These are phyloP conservation scores for Rambutsinella grinnellia DNA, from an alignment of 2,888 invertebrate genomes.

Conservation along the genomic window DNA sequence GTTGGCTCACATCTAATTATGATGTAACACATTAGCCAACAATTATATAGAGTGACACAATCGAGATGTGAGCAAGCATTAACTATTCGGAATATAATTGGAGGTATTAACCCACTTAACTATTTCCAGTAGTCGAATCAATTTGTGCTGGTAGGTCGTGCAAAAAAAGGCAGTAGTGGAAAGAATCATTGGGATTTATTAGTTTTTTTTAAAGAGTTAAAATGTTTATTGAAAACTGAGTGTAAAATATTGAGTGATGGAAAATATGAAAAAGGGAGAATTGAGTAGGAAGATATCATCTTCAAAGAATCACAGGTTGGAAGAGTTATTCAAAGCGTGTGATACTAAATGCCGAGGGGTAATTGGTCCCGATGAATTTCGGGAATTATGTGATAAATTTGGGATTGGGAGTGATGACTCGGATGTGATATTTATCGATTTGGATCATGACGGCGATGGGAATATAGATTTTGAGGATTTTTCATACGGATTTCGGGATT, in stretches of 20 bases:
- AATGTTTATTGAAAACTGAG: not conserved
- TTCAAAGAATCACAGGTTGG: constrained; percentile 64
- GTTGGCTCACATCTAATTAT: too few relatives aligned
- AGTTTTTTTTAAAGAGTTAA: not conserved
- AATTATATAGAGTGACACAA: too few relatives aligned
- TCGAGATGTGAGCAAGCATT: too few relatives aligned
- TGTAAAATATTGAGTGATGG: too few relatives aligned
- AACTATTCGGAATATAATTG: too few relatives aligned
- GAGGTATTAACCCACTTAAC: too few relatives aligned
- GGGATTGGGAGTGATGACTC: constrained; percentile 70
- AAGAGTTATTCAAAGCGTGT: constrained; percentile 71
- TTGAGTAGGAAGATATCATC: too few relatives aligned
- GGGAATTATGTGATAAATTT: constrained; percentile 71
- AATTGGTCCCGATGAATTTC: constrained; percentile 71
- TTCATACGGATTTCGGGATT: constrained; percentile 71
- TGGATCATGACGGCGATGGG: constrained; percentile 73
- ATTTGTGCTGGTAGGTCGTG: too few relatives aligned
- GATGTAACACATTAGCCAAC: too few relatives aligned
- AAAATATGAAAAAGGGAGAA: too few relatives aligned
- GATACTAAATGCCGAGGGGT: constrained; percentile 70
- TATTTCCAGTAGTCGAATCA: too few relatives aligned
- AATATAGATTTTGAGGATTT: constrained; percentile 72
- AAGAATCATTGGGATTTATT: not conserved
- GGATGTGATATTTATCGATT: constrained; percentile 71
- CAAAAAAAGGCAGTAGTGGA: too few relatives aligned